Evolutionary conservation across 2,888 invertebrate genomes (phyloP).

Genomic region (Eucera pruinosa): DNA sequence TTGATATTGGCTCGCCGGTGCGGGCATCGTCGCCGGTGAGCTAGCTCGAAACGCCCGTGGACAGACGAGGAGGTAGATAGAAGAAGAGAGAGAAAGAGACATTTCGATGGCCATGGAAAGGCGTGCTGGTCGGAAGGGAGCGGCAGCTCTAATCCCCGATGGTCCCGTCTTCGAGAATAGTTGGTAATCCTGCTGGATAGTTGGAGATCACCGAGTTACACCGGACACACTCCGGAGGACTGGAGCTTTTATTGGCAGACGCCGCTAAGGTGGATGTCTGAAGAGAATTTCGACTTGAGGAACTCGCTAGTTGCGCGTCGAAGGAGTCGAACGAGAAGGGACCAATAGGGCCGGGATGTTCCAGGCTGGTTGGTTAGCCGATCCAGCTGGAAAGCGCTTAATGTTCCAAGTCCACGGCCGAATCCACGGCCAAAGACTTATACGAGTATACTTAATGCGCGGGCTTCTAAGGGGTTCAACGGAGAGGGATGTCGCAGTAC

Average conservation of each 20-base stretch:
- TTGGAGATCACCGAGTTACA: constrained; percentile 83
- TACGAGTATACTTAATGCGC: constrained; percentile 68
- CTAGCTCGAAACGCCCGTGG: constrained; percentile 40
- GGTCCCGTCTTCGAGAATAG: constrained; percentile 83
- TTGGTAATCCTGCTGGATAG: constrained; percentile 84
- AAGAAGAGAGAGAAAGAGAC: constrained; percentile 31
- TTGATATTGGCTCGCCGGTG: constrained; percentile 82
- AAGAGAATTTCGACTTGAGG: constrained; percentile 72
- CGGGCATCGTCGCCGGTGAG: constrained; percentile 51
- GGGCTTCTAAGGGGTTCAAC: constrained; percentile 49
- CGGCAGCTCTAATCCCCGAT: constrained; percentile 73
- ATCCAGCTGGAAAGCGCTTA: constrained; percentile 69
- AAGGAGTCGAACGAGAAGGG: constrained; percentile 62
- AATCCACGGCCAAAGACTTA: constrained; percentile 65
- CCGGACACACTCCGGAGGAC: constrained; percentile 78
- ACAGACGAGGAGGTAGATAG: constrained; percentile 35
- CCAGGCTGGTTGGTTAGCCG: constrained; percentile 34
- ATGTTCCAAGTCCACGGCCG: constrained; percentile 69
- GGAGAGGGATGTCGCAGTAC: constrained; percentile 36
- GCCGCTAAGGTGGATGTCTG: constrained; percentile 72
- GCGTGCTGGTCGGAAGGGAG: constrained; percentile 64
- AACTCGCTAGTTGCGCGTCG: constrained; percentile 70
- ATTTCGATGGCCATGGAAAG: constrained; percentile 72
- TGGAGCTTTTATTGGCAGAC: constrained; percentile 70
- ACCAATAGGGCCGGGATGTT: constrained; percentile 30